A percentile compares a stretch with the other conserved stretches of the same genome.
These are phyloP conservation scores for Conger conger DNA, from an alignment of 2,113 vertebrate species.

Conservation along the genomic window DNA sequence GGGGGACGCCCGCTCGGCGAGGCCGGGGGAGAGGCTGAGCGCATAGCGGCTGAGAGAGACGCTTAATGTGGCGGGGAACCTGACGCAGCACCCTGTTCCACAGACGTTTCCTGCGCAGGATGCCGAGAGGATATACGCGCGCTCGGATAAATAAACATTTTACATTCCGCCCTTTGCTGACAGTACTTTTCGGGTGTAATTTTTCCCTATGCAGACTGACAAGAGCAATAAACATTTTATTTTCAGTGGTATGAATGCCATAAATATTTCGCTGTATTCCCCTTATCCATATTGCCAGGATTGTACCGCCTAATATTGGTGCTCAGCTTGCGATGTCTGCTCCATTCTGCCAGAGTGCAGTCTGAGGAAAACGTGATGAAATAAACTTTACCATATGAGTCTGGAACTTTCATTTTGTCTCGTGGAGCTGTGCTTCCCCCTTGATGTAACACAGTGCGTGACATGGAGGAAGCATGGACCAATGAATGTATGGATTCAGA, in stretches of 20 bases:
- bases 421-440: background rate
- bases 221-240: background rate
- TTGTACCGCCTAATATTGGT: background rate
- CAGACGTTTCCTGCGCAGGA: background rate
- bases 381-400: conserved; percentile 31
- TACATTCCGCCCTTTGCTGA: background rate
- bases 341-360: background rate
- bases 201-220: background rate
- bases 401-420: conserved; percentile 12
- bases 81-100: conserved; percentile 29
- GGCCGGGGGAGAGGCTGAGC: conserved; percentile 39
- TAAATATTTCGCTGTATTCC: background rate
- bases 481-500: background rate
- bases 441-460: background rate
- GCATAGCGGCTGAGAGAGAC: background rate
- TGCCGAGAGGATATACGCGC: background rate
- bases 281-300: background rate
- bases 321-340: background rate
- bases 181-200: background rate
- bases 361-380: conserved; percentile 51
- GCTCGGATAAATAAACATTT: background rate
- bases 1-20: conserved; percentile 26
- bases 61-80: conserved; percentile 30
- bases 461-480: background rate
- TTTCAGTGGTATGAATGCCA: background rate